Conservation (phyloP, 2,113 vertebrate species). For the Dicentrarchus labrax region DNA sequence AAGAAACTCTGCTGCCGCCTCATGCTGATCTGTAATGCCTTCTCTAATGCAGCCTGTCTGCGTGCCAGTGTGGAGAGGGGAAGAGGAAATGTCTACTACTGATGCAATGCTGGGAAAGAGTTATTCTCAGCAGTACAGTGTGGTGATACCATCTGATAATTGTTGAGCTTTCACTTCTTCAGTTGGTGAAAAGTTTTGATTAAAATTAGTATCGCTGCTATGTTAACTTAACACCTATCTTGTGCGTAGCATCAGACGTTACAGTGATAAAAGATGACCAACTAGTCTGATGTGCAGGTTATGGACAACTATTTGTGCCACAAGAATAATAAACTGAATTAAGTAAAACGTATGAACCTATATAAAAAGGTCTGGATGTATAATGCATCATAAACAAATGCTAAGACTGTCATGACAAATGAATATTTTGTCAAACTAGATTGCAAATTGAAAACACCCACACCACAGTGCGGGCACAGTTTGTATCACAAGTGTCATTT, state of each 20-base stretch:
- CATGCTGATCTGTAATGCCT: slow-evolving; percentile 51
- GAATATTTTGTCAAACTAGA: not conserved
- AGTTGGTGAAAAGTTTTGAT: not conserved
- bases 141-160: not conserved
- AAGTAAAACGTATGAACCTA: no score
- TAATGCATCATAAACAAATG: no score
- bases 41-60: slow-evolving; percentile 33
- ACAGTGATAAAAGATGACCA: not conserved
- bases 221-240: not conserved
- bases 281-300: not conserved
- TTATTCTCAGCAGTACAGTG: not conserved
- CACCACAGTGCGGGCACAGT: not conserved
- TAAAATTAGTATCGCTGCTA: no score
- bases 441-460: not conserved
- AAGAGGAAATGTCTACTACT: slow-evolving; percentile 59
- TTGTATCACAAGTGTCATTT: not conserved
- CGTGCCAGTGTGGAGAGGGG: slow-evolving; percentile 7
- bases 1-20: slow-evolving; percentile 63
- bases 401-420: no score
- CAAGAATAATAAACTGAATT: not conserved
- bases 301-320: not conserved
- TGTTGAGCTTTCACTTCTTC: slow-evolving; percentile 22
- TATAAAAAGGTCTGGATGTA: no score
- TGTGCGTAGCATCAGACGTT: not conserved
- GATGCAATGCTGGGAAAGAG: slow-evolving; percentile 43